phyloP scores from a whole-genome alignment of 2,888 invertebrate genomes.

The Hypercompe scribonia region DNA sequence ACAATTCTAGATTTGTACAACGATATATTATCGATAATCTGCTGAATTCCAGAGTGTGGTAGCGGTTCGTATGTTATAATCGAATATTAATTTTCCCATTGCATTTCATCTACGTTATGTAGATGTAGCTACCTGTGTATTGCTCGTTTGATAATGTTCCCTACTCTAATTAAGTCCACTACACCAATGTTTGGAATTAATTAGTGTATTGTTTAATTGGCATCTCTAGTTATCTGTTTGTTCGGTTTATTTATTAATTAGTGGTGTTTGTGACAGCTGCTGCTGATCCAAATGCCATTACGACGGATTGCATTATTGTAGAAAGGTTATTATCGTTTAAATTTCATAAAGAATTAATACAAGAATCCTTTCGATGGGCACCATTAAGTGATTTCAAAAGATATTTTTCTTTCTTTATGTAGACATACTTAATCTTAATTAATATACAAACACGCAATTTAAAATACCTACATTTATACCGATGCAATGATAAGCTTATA shows the following conservation, averaged over 20 bases:
- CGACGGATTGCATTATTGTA: constrained; percentile 55
- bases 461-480: background rate
- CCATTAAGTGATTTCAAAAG: background rate
- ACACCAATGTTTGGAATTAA: constrained; percentile 87
- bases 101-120: constrained; percentile 60
- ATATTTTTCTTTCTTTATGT: background rate
- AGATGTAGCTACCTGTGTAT: constrained; percentile 55
- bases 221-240: constrained; percentile 87
- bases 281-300: constrained; percentile 67
- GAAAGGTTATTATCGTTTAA: constrained; percentile 22
- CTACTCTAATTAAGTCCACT: constrained; percentile 85
- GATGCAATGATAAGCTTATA: background rate
- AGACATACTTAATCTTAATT: background rate
- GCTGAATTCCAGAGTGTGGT: background rate
- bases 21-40: background rate
- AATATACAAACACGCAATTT: background rate
- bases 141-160: constrained; percentile 72
- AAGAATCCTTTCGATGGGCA: background rate
- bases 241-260: constrained; percentile 86
- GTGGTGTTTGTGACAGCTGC: constrained; percentile 81
- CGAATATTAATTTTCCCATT: constrained; percentile 63
- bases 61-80: constrained; percentile 44
- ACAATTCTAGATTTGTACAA: background rate
- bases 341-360: background rate
- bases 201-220: constrained; percentile 87